phyloP scores from a whole-genome alignment of 2,888 invertebrate genomes.

The Drosophila mimica region DNA sequence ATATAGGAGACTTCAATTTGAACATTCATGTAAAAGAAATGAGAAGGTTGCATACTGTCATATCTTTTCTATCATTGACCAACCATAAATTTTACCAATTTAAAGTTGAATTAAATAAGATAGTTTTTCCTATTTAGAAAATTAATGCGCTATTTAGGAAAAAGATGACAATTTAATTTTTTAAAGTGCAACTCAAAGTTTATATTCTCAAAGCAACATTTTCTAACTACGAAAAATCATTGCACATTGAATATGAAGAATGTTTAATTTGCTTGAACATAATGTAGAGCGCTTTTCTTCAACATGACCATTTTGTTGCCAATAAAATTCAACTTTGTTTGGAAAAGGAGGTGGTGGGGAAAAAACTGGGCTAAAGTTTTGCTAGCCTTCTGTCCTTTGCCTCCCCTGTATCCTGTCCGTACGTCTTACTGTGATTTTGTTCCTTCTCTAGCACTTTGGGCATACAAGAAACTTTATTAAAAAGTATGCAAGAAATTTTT shows the following conservation, averaged over 20 bases:
- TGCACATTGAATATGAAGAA: slow-evolving; percentile 24
- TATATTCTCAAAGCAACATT: background rate
- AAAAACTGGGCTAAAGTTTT: slow-evolving; percentile 54
- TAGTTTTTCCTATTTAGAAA: background rate
- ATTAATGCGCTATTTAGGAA: background rate
- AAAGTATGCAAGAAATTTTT: slow-evolving; percentile 70
- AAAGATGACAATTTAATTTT: background rate
- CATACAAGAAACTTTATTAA: slow-evolving; percentile 76
- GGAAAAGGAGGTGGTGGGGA: background rate
- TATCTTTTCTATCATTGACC: background rate
- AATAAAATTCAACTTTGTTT: slow-evolving; percentile 60
- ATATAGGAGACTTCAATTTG: background rate
- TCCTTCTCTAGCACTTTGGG: slow-evolving; percentile 67
- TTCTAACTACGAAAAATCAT: background rate
- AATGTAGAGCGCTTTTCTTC: slow-evolving; percentile 35
- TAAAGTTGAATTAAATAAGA: background rate
- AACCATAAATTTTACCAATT: background rate
- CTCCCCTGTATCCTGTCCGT: slow-evolving; percentile 5
- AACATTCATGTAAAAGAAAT: background rate
- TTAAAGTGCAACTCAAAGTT: background rate
- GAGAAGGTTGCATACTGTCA: no score
- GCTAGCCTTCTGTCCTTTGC: slow-evolving; percentile 15
- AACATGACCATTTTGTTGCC: slow-evolving; percentile 64
- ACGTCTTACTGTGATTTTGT: slow-evolving; percentile 25
- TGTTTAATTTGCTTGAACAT: slow-evolving; percentile 46